phyloP scores from a whole-genome alignment of 2,888 invertebrate genomes.

The Caradrina kadenii region DNA sequence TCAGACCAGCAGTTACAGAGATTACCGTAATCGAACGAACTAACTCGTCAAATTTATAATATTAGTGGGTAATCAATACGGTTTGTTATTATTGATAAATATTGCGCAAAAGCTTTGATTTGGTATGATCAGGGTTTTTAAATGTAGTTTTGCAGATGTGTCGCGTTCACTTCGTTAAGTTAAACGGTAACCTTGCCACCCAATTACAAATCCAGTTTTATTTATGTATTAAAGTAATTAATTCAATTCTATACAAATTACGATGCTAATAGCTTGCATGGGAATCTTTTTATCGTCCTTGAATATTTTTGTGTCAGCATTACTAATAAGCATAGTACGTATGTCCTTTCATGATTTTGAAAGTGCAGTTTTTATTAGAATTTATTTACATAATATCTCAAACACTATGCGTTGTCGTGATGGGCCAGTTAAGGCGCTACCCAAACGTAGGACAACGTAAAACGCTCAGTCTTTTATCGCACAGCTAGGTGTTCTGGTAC shows the following conservation, averaged over 20 bases:
- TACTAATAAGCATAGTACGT: not conserved
- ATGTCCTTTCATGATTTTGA: not conserved
- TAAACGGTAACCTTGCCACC: slow-evolving; percentile 26
- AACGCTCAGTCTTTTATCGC: no score
- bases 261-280: slow-evolving; percentile 26
- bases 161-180: not conserved
- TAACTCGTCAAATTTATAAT: no score
- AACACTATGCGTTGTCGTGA: not conserved
- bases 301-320: slow-evolving; percentile 16
- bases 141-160: not conserved
- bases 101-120: not conserved
- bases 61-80: no score
- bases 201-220: slow-evolving; percentile 40
- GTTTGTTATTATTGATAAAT: not conserved
- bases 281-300: slow-evolving; percentile 24
- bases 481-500: no score
- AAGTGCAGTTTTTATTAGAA: not conserved
- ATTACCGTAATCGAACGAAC: no score
- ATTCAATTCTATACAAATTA: slow-evolving; percentile 27
- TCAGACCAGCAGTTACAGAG: no score
- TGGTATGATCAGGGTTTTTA: not conserved
- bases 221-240: slow-evolving; percentile 21
- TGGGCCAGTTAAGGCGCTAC: no score
- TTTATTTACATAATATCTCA: not conserved
- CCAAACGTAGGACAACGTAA: no score